Base-by-base conservation (phyloP, 2,888 invertebrate species). In the Ommatoiulus sabulosus region DNA sequence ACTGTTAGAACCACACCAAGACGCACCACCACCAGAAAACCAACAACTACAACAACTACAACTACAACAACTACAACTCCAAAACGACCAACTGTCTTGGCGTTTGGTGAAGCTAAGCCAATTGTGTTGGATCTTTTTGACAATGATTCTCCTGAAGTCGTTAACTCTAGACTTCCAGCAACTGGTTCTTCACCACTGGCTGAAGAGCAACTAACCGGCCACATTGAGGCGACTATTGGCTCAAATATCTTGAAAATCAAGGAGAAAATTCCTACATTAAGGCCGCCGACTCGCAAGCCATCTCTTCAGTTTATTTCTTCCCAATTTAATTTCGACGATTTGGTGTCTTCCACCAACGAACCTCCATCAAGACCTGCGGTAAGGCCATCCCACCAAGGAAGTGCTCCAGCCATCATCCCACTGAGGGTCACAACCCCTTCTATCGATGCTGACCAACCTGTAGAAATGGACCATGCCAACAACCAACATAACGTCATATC, bases 31-130 rank as follows among this genome's bases (percentile, higher is more conserved):
- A 52, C n/a, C 10, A 86, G 15, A 44, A 86, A 17, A 17, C 1
- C 86, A 87, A 87, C 87, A 24, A 87, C 87, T 7, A 12, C 20
- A 8, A 17, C 85, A 48, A 24, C 88, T 0, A 88, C 46, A 7
- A 15, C 80, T 17, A 6, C 48, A n/a, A 46, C 84, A n/a, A 15
- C 80, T 6, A 17, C 48, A 43, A 48, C 84, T 5, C 1, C 88
- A 35, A 43, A 44, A 17, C 15, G 24, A n/a, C 88, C 88, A n/a
- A 6, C 35, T 6, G n/a, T 86, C 15, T 63, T 87, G 44, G 63
- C 44, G 7, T 88, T 86, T 86, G 88, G 88, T 57, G 88, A 87
- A 87, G 88, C 86, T 7, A 35, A 12, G 17, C 88, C 88, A 6
- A 88, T 88, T 44, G 20, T 63, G 35, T 35, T 88, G n/a, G 88